Base-by-base conservation (phyloP, 1,140 invertebrate species). In the Drosophila punjabiensis region DNA sequence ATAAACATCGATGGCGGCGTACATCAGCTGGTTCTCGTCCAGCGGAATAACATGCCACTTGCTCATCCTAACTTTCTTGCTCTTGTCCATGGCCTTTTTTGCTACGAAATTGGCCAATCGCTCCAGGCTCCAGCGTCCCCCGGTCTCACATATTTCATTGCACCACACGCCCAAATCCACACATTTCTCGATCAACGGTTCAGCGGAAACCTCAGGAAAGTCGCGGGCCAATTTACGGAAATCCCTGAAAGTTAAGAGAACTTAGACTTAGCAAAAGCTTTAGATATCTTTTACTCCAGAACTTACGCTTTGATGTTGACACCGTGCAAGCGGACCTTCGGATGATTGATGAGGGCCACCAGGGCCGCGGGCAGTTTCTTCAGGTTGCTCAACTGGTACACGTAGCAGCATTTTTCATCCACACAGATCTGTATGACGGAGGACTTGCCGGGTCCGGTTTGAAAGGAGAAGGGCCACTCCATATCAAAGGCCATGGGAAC, bases 1-100 rank as follows among this genome's bases (percentile, higher is more conserved):
- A 93, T 95, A 96, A 76, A 95, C 95, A 94, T 96, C 95, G n/a
- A 95, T 95, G 28, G 95, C 95, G 43, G 95, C 95, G 92, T 96
- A 96, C 52, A 89, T 88, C 79, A 94, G 92, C 81, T 96, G 95
- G 13, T 93, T 94, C 67, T 94, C 76, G 73, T 89, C 94, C 47
- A 96, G 91, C 5, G 95, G 95, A 35, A 94, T 87, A 18, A 94
- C 87, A 79, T 95, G 93, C 95, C 95, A 96, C 82, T 95, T 94
- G 79, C 95, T 95, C 82, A 92, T 94, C 80, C 95, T 93, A 5
- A 96, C 94, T 61, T 93, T 91, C 43, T 94, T 93, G 86, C 94
- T 93, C 89, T 96, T 96, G 71, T 93, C 93, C 69, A 96, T 81
- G 2, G 77, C 65, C 35, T 86, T 81, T 92, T 90, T 89, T 88